phyloP scores from a whole-genome alignment of 2,113 vertebrate genomes.

The Mustelus asterias region DNA sequence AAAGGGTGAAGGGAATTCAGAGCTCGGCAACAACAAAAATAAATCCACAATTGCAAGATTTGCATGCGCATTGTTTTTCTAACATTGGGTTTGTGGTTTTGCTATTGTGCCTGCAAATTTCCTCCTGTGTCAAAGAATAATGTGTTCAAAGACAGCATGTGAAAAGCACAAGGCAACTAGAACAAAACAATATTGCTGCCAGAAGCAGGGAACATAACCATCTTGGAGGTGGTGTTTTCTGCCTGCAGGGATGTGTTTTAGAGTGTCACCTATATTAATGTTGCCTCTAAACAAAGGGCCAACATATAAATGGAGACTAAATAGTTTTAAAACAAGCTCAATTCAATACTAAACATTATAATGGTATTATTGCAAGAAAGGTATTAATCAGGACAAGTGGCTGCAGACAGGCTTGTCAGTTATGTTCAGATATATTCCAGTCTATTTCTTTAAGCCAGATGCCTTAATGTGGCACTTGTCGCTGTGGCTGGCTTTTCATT shows the following conservation, averaged over 20 bases:
- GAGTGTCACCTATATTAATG: neutral
- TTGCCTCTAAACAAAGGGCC: neutral
- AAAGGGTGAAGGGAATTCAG: neutral
- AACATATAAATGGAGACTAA: neutral
- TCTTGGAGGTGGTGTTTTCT: neutral
- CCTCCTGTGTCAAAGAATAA: neutral
- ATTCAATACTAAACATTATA: neutral
- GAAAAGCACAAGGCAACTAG: neutral
- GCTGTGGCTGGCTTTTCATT: neutral
- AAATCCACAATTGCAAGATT: neutral
- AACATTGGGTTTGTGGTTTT: neutral
- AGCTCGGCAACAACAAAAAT: neutral
- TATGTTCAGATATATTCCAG: neutral
- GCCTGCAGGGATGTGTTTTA: neutral
- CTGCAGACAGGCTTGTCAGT: neutral
- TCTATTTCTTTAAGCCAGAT: neutral
- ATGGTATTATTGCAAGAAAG: neutral
- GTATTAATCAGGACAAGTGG: neutral
- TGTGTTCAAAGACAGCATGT: neutral
- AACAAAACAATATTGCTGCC: neutral
- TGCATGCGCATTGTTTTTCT: neutral
- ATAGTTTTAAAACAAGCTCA: neutral
- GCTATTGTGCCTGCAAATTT: neutral
- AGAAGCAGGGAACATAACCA: neutral
- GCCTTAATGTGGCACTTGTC: neutral